Base-by-base conservation (phyloP, 2,113 vertebrate genomes). In the Laticauda colubrina region DNA sequence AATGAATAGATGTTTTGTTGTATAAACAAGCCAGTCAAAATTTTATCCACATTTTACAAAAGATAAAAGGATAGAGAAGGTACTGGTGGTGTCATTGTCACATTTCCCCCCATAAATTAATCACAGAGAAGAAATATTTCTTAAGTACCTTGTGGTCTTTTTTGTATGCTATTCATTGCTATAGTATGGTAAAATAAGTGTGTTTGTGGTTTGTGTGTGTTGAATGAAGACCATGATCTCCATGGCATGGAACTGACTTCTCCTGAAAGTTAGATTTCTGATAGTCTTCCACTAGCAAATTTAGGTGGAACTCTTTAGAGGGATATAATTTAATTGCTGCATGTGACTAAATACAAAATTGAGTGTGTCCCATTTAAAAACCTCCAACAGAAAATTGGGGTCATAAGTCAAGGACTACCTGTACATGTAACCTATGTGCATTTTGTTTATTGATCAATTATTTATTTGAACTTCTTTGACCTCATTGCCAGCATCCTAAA, bases 21-120 rank as follows among this genome's bases (percentile, higher is more conserved):
- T 96, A 95, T 93, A 97, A 97, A 97, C 95, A 94, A 96, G 97
- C 94, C 96, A 97, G 95, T 97, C 96, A 97, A 94, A 88, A 93
- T 95, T 94, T 96, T 94, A 91, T 91, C 94, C 92, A 88, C 1
- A 0, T 59, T 95, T 94, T 95, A 21, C 51, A 93, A 88, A 87
- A 51, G n/a, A 95, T 94, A 95, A 94, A 94, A 95, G 93, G 29
- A 92, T 87, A 51, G 89, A 95, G 75, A 87, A 94, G 51, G 87
- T 95, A 45, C 93, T 10, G 93, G 85, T 88, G 94, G 51, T 91
- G 0, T 96, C 90, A 89, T 87, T 95, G 95, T 94, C 93, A 95
- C 43, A 45, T 92, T 96, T 95, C 2, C 29, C 91, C 87, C 94
- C 95, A 61, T 92, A 93, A 96, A 64, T 93, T 94, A 95, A 29